These are phyloP conservation scores for Lymantria monacha DNA, from an alignment of 2,888 invertebrate species.

Conservation along the genomic window DNA sequence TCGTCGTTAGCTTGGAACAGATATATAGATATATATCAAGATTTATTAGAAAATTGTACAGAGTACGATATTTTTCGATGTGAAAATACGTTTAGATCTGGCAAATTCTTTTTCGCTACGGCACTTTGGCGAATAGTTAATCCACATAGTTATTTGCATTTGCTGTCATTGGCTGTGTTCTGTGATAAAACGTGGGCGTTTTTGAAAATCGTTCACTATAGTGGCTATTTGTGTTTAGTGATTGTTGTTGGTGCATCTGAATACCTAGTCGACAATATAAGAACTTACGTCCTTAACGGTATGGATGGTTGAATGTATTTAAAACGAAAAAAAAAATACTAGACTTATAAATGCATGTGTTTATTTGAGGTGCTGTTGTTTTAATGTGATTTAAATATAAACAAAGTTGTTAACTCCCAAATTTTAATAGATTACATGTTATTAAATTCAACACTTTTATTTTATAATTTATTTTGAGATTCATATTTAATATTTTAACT, in stretches of 20 bases:
- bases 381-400: slow-evolving; percentile 8
- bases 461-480: background rate
- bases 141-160: slow-evolving; percentile 89
- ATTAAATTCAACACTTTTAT: background rate
- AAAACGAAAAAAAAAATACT: background rate
- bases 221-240: slow-evolving; percentile 86
- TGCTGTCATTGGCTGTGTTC: slow-evolving; percentile 88
- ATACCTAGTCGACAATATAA: slow-evolving; percentile 78
- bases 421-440: slow-evolving; percentile 15
- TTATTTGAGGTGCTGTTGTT: slow-evolving; percentile 19
- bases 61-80: slow-evolving; percentile 76
- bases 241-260: slow-evolving; percentile 87
- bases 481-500: no score
- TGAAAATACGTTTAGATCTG: slow-evolving; percentile 85
- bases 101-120: slow-evolving; percentile 87
- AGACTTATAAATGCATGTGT: background rate
- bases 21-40: slow-evolving; percentile 90
- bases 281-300: slow-evolving; percentile 44
- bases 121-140: slow-evolving; percentile 90
- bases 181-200: slow-evolving; percentile 92
- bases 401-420: slow-evolving; percentile 17
- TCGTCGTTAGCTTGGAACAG: slow-evolving; percentile 93
- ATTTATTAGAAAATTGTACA: slow-evolving; percentile 85
- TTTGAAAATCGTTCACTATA: slow-evolving; percentile 85
- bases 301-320: slow-evolving; percentile 41